Evolutionary conservation across 2,888 invertebrate genomes (phyloP).

Genomic region (Agapostemon virescens): DNA sequence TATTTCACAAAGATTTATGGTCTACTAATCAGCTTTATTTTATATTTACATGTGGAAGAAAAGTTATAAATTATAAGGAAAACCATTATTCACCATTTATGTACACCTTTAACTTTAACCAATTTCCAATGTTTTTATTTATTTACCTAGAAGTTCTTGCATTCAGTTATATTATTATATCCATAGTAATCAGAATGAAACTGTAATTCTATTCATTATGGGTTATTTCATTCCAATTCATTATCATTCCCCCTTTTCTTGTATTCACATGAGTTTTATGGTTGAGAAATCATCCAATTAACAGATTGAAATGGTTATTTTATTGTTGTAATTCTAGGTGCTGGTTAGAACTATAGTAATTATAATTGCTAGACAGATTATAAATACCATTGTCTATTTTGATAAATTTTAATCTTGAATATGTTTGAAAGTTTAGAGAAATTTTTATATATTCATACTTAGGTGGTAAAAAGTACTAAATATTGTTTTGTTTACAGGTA

Average conservation of each 20-base stretch:
- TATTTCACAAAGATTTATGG: too few species aligned
- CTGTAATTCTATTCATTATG: neutral
- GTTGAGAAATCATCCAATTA: neutral
- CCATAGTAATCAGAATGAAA: neutral
- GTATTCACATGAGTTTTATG: neutral
- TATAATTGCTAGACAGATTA: neutral
- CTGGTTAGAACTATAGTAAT: neutral
- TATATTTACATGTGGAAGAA: neutral
- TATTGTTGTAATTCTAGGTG: neutral
- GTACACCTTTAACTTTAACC: neutral
- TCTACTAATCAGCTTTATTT: neutral
- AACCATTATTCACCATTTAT: neutral
- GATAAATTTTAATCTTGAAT: neutral
- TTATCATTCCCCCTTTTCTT: neutral
- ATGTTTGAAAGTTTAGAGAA: neutral
- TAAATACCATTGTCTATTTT: neutral
- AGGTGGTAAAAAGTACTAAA: neutral
- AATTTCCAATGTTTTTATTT: neutral
- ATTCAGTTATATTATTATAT: neutral
- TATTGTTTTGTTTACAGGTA: conserved; percentile 83
- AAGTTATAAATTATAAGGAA: neutral
- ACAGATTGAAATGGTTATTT: neutral
- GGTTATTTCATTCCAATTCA: neutral
- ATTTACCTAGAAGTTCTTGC: neutral
- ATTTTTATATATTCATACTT: neutral